Base-by-base conservation (phyloP, 2,113 vertebrate species). In the Hippoglossus stenolepis region DNA sequence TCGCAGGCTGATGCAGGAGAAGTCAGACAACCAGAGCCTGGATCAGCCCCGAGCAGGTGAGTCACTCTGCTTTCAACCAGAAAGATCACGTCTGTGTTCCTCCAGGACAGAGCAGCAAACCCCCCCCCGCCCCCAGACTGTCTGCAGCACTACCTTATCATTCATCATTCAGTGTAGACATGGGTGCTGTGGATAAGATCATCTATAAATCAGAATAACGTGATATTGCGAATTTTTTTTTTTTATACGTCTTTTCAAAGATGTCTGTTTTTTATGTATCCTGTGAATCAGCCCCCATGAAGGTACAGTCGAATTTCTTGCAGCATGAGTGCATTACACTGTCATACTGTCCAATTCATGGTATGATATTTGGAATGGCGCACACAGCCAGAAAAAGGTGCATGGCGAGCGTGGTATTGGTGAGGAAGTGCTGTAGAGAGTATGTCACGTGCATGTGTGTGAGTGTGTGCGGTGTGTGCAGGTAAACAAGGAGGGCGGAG, bases 1-100 rank as follows among this genome's bases (percentile, higher is more conserved):
- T n/a, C 94, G 94, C 61, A 89, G 85, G 66, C 87, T 95, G 88
- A 80, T 94, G 87, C 90, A 94, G 78, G 92, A 94, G 69, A 83
- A 79, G 47, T 59, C 85, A 10, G 91, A 92, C 63, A 95, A 95
- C 90, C 88, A 93, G 82, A 95, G 88, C 57, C 40, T 80, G 75
- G 89, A 90, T 66, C 82, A 90, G 75, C 93, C 91, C 4, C 81
- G 92, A 85, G 93, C 93, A 90, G 94, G 94, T 95, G 84, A 91
- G 91, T 81, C 87, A 62, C 64, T n/a, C 21, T 7, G 7, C 43
- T 49, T 28, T 26, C 11, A 45, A 47, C 70, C 69, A 38, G 60
- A 47, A 57, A 20, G 43, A 81, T 63, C 59, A n/a, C 15, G 15
- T 1, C 4, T 45, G 35, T 70, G 77, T 53, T 70, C 57, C 63